Evolutionary conservation across 2,113 vertebrate genomes (phyloP).

Genomic region (Chrysochloris asiatica): DNA sequence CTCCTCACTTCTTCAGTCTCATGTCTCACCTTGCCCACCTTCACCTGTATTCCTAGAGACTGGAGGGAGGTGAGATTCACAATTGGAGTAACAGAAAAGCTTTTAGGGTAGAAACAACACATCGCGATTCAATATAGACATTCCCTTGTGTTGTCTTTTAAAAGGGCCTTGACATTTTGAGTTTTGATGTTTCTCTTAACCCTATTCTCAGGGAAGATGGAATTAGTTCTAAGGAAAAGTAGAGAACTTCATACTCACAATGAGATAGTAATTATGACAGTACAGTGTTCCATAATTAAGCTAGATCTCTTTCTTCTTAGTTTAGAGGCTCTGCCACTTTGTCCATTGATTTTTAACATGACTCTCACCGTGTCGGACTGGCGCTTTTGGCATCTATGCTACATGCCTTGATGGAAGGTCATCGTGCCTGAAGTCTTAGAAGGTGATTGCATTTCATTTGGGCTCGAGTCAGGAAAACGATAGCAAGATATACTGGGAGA

Average conservation of each 20-base stretch:
- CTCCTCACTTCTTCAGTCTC: constrained; percentile 76
- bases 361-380: constrained; percentile 45
- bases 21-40: constrained; percentile 76
- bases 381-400: constrained; percentile 70
- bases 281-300: constrained; percentile 76
- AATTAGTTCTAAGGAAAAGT: constrained; percentile 79
- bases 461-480: constrained; percentile 14
- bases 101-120: constrained; percentile 82
- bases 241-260: constrained; percentile 75
- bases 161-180: constrained; percentile 80
- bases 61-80: constrained; percentile 78
- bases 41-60: constrained; percentile 79
- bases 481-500: constrained; percentile 22
- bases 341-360: constrained; percentile 58
- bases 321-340: constrained; percentile 62
- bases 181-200: constrained; percentile 83
- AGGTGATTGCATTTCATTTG: constrained; percentile 20
- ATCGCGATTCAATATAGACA: constrained; percentile 67
- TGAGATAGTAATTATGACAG: constrained; percentile 81
- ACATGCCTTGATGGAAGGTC: constrained; percentile 60
- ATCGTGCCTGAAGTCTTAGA: constrained; percentile 32
- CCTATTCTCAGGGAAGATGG: constrained; percentile 89
- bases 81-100: constrained; percentile 68
- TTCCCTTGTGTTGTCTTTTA: constrained; percentile 78
- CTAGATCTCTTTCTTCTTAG: constrained; percentile 68